Percentiles rank a stretch among this genome's conserved stretches.
Conservation (phyloP, 2,888 invertebrate genomes). For the Sericinus montela region DNA sequence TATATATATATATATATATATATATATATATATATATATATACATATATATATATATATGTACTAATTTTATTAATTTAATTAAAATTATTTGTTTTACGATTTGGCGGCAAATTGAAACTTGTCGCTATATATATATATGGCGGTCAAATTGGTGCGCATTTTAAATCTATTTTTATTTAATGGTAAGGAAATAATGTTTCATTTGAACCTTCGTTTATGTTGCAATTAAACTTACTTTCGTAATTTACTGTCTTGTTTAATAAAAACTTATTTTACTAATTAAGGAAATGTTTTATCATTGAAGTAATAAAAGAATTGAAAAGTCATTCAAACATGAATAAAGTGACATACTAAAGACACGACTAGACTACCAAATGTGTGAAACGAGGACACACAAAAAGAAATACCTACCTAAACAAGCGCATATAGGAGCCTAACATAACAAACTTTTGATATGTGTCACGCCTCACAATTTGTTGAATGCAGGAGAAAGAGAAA, state of each 20-base stretch:
- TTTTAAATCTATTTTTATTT: no score
- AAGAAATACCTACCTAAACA: slow-evolving; percentile 30
- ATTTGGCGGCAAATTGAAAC: no score
- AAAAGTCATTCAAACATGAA: slow-evolving; percentile 12
- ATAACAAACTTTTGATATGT: slow-evolving; percentile 46
- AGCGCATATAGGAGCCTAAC: slow-evolving; percentile 55
- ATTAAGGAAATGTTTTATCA: slow-evolving; percentile 1
- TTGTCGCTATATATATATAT: no score
- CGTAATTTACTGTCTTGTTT: neutral
- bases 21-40: no score
- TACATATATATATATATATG: no score
- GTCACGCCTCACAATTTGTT: slow-evolving; percentile 33
- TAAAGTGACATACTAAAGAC: neutral
- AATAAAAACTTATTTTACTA: neutral
- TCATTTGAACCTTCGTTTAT: no score
- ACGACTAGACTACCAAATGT: slow-evolving; percentile 42
- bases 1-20: no score
- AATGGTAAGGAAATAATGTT: no score
- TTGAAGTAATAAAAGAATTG: neutral
- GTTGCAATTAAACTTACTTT: no score
- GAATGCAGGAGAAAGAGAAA: slow-evolving; percentile 28
- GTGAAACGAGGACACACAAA: slow-evolving; percentile 42
- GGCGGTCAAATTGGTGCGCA: no score
- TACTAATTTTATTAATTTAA: no score
- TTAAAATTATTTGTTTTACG: no score